phyloP scores from a whole-genome alignment of 2,888 invertebrate species.

The Carpatolechia fugitivella region DNA sequence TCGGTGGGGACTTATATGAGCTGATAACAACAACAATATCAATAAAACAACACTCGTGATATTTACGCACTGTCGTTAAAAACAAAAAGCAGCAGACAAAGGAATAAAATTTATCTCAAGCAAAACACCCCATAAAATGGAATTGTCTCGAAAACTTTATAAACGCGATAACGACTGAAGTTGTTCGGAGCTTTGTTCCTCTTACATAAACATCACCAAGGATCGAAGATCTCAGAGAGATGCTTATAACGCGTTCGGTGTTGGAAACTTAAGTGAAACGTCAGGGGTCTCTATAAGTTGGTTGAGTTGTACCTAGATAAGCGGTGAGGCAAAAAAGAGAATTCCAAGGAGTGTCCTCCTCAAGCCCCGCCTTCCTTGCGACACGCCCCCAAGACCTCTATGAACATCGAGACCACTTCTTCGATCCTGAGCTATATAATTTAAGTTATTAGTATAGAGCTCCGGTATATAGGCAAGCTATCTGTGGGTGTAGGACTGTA shows the following conservation, averaged over 20 bases:
- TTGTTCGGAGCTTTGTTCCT: constrained; percentile 73
- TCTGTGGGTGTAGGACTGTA: constrained; percentile 25
- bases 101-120: constrained; percentile 74
- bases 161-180: constrained; percentile 77
- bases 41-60: constrained; percentile 18
- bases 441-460: constrained; percentile 38
- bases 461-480: neutral
- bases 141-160: constrained; percentile 77
- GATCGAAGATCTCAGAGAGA: constrained; percentile 34
- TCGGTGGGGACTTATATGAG: no score
- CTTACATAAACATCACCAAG: constrained; percentile 66
- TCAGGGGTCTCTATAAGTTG: constrained; percentile 51
- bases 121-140: constrained; percentile 78
- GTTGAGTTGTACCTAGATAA: constrained; percentile 65
- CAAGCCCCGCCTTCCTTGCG: constrained; percentile 60
- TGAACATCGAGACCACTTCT: constrained; percentile 59
- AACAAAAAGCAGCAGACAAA: constrained; percentile 60
- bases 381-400: constrained; percentile 68
- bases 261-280: constrained; percentile 33
- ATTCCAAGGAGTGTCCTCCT: constrained; percentile 74
- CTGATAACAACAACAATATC: no score
- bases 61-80: constrained; percentile 30
- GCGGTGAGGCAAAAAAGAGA: constrained; percentile 73
- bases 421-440: constrained; percentile 54
- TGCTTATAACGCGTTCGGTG: neutral